Base-by-base conservation (phyloP, 2,797 vertebrate species). In the Urosaurus nigricauda region DNA sequence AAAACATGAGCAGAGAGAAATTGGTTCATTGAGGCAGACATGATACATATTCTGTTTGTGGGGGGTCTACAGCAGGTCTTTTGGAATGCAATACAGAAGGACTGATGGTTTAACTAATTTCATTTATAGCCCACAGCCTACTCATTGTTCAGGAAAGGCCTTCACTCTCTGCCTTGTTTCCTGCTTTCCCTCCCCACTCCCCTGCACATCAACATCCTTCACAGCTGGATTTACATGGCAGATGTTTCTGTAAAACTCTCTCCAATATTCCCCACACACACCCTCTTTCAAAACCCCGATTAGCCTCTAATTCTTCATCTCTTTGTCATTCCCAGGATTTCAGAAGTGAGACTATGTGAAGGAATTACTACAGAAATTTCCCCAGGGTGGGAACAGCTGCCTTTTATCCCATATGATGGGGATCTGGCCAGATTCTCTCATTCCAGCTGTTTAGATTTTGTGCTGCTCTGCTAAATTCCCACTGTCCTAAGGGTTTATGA, bases 371-470 rank as follows among this genome's bases (percentile, higher is more conserved):
- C 2, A 0, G 70, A 87, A 26, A 86, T n/a, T 85, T 79, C 70
- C 63, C 4, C 0, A 0, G 35, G 70, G 53, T n/a, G 83, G n/a
- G 53, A 93, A 77, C 78, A 94, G 91, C 91, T 93, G 93, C 35
- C 47, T 56, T 89, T 86, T 78, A 86, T 93, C 86, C 82, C 26
- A 65, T 83, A 40, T 56, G 79, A 0, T 7, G 83, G 90, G 79
- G 37, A 91, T 89, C 89, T 56, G 0, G 89, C 87, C 73, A 0
- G 0, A 70, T 70, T 87, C 35, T 79, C 88, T 89, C 77, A 40
- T 88, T 93, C 84, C 89, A 92, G 85, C 58, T 94, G 91, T 91
- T 90, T 68, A 73, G 73, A 87, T 87, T 53, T 71, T 70, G n/a
- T 63, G 74, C 71, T 32, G 77, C 77, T 91, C 3, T 0, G 29